Base-by-base conservation (phyloP, 2,113 vertebrate genomes). In the Orientallactaga bullata region DNA sequence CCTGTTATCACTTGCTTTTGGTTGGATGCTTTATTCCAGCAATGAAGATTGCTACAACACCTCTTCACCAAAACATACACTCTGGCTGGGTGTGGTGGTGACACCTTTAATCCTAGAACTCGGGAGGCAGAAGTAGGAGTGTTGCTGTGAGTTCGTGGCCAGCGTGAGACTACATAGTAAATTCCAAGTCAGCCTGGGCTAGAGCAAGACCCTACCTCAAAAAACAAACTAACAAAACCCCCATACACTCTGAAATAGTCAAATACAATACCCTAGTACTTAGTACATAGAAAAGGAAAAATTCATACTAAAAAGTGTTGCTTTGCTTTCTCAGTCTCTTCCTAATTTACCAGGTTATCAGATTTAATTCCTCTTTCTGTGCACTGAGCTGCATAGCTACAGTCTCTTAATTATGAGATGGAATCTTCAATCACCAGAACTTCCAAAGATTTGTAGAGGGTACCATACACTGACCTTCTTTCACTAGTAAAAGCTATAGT, bases 271-370 rank as follows among this genome's bases (percentile, higher is more conserved):
- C 30, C 26, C 65, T 88, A 39, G 32, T 79, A 58, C 11, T 68
- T 58, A n/a, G 60, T 65, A 74, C 73, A 85, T 37, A n/a, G 63
- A 85, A 42, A 76, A 68, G 51, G 60, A 37, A 84, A 23, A 79
- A 76, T n/a, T 72, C 42, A 80, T 3, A 76, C 42, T 69, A 37
- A 47, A 76, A 92, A 69, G 2, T 39, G 35, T 51, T 88, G 58
- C 78, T 32, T 92, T 8, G 7, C 86, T 58, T 84, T 85, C 74
- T 82, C 18, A 6, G 42, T 78, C 23, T 71, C 71, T 61, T 88
- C 51, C 72, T 77, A 12, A 84, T 35, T 90, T 77, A 94, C 28
- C 78, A 93, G 66, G 26, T 91, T 83, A 76, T 66, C 79, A 51
- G 23, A 85, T 37, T 73, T 85, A 65, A 18, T 68, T 78, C 37